phyloP scores from a whole-genome alignment of 1,140 invertebrate species.

The Leptinotarsa texana region DNA sequence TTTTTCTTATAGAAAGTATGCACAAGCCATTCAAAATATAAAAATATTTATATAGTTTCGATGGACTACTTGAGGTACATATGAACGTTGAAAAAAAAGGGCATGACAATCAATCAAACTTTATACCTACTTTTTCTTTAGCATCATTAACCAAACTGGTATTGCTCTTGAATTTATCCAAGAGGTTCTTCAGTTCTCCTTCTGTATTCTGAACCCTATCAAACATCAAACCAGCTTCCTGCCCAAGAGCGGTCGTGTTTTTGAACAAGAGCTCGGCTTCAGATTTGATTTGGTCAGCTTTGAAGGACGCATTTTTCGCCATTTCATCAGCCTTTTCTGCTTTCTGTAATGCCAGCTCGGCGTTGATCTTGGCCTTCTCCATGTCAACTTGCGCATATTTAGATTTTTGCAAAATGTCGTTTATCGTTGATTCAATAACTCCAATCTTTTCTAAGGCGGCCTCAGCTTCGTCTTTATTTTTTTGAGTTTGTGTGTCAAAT shows the following conservation, averaged over 20 bases:
- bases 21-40: no score
- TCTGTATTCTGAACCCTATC: slow-evolving; percentile 73
- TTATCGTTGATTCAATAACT: slow-evolving; percentile 61
- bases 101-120: no score
- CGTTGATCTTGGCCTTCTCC: slow-evolving; percentile 75
- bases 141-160: slow-evolving; percentile 74
- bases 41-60: no score
- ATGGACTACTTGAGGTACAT: no score
- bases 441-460: slow-evolving; percentile 66
- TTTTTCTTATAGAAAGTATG: no score
- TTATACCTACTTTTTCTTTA: slow-evolving; percentile 62
- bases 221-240: slow-evolving; percentile 76
- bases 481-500: slow-evolving; percentile 87
- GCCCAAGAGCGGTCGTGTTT: slow-evolving; percentile 72
- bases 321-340: slow-evolving; percentile 75
- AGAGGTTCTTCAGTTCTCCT: slow-evolving; percentile 69
- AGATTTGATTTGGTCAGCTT: slow-evolving; percentile 75
- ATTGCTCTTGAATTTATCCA: slow-evolving; percentile 75
- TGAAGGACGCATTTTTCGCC: slow-evolving; percentile 72
- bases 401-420: slow-evolving; percentile 65
- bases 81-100: no score
- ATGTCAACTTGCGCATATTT: slow-evolving; percentile 73
- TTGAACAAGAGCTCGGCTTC: slow-evolving; percentile 77
- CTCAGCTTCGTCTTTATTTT: slow-evolving; percentile 71
- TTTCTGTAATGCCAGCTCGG: slow-evolving; percentile 72